Evolutionary conservation across 1,140 invertebrate species (phyloP), one percentile per base, ranked within the genome.

Genomic region (Pseudomyrmex pallidus): DNA sequence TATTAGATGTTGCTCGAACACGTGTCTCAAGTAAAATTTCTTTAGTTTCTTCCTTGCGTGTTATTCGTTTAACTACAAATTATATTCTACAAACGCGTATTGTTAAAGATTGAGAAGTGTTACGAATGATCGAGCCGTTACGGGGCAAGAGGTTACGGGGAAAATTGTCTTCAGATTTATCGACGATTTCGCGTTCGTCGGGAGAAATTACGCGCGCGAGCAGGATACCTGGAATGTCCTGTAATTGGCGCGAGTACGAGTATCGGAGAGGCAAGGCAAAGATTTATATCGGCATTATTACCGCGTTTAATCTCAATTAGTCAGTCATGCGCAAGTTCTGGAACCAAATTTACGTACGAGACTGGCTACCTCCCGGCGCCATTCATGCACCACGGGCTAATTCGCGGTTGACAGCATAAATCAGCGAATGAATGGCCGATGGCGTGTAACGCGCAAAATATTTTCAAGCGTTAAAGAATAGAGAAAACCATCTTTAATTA

Each of bases 271-370:
- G 54, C 73, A 50, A 17, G 59, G 50, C 54, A 57, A 52, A 86
- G 78, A 87, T 87, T 87, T 84, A 87, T 87, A 80, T 76, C 46
- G n/a, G 76, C 57, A 54, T 87, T 87, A 88, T 87, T 87, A 84
- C 64, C 59, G 22, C 76, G 66, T 82, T 85, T 87, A 87, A 82
- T 87, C 77, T 78, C 76, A 85, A 87, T 88, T 88, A 88, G 66
- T 85, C 76, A 87, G 63, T 87, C 76, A 85, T 77, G 76, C 50
- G 50, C 59, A 77, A 80, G 82, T 83, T 85, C 61, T 15, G 70
- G 76, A 7, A 72, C 61, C 54, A 54, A 85, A 85, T 87, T 85
- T 87, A 87, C 61, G 73, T 76, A 73, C 20, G 62, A 62, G 46
- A 50, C 48, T 77, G 48, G 73, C 54, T 74, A 82, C 15, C 35